Percentiles rank a stretch among this genome's conserved stretches.
Evolutionary conservation across 1,140 invertebrate species (phyloP).

Genomic region (Caerostris extrusa): DNA sequence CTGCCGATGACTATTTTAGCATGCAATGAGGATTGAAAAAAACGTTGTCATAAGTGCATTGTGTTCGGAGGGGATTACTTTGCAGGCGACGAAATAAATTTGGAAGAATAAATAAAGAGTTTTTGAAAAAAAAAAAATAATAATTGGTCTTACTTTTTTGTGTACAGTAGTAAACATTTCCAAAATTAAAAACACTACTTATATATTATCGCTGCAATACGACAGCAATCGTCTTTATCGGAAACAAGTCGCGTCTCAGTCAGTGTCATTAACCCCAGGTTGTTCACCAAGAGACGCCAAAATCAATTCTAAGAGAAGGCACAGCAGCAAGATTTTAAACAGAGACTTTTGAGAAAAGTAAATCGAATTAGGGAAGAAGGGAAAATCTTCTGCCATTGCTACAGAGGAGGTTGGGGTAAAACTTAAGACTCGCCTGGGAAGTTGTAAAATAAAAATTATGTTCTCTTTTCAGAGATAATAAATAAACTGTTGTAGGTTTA

Average conservation of each 20-base stretch:
- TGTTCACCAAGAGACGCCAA: background rate
- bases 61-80: too few species aligned
- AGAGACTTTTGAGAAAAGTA: background rate
- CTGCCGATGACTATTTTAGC: too few species aligned
- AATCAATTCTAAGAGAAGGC: background rate
- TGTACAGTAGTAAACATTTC: background rate
- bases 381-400: background rate
- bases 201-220: background rate
- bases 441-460: constrained; percentile 9
- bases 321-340: background rate
- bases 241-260: background rate
- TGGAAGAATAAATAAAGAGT: too few species aligned
- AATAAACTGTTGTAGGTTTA: background rate
- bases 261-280: constrained; percentile 24
- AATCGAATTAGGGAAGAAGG: background rate
- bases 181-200: background rate
- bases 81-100: too few species aligned
- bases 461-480: background rate
- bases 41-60: too few species aligned
- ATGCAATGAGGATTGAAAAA: too few species aligned
- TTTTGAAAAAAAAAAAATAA: too few species aligned
- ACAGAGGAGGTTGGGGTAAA: background rate
- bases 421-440: background rate
- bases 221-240: background rate
- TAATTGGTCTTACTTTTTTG: too few species aligned